These are phyloP conservation scores for Heteromyza rotundicornis DNA, from an alignment of 2,888 invertebrate genomes.

Conservation along the genomic window DNA sequence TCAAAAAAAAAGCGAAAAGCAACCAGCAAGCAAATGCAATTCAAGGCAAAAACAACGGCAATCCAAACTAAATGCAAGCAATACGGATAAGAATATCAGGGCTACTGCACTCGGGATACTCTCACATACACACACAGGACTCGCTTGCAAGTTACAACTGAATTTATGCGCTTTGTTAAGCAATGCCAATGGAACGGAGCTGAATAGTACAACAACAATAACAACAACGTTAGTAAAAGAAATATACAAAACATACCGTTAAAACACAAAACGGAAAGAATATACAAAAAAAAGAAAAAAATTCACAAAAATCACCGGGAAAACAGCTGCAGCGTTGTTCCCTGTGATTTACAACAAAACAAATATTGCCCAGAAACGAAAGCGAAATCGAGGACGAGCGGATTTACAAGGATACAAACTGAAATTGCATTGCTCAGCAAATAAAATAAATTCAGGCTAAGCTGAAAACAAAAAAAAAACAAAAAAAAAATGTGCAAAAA, in stretches of 20 bases:
- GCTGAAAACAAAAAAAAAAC: not conserved
- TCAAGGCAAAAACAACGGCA: conserved; percentile 32
- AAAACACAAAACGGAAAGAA: not conserved
- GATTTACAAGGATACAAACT: conserved; percentile 53
- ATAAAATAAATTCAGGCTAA: conserved; percentile 45
- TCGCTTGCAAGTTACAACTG: conserved; percentile 55
- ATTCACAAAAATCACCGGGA: not conserved
- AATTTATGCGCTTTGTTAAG: conserved; percentile 56
- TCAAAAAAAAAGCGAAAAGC: conserved; percentile 34
- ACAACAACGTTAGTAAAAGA: conserved; percentile 33
- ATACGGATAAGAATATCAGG: conserved; percentile 32
- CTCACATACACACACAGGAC: too few species aligned
- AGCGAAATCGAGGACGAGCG: conserved; percentile 38
- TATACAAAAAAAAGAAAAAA: not conserved
- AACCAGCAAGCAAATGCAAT: conserved; percentile 25
- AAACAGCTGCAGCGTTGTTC: conserved; percentile 39
- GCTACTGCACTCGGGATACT: conserved; percentile 27
- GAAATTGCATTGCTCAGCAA: conserved; percentile 53
- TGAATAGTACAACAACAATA: conserved; percentile 20
- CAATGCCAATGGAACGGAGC: conserved; percentile 43
- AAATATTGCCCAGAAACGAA: conserved; percentile 42
- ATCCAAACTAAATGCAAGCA: not conserved
- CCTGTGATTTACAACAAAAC: conserved; percentile 55
- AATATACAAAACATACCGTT: too few species aligned
- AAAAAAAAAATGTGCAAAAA: not conserved